Evolutionary conservation across 30 jellyfish, hydroid and myxozoan genomes (phyloP).

Genomic region (Sanderia malayensis): DNA sequence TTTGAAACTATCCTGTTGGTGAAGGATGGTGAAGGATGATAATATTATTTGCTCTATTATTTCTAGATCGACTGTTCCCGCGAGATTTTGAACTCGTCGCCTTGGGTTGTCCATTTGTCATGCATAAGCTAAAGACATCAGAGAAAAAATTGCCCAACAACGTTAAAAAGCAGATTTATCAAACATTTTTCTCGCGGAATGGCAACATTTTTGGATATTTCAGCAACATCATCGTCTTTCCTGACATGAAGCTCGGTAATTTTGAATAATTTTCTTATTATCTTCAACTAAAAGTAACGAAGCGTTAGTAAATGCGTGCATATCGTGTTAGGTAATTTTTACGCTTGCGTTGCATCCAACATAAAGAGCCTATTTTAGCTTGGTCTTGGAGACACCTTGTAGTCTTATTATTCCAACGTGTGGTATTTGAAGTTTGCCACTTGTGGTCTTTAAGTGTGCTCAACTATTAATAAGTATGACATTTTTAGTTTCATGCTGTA

Average conservation of each 20-base stretch:
- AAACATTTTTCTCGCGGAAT: slow-evolving; percentile 6
- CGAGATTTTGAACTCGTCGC: neutral
- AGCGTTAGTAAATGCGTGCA: too few relatives aligned
- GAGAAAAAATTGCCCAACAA: neutral
- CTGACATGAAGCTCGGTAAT: slow-evolving; percentile 34
- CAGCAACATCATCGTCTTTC: slow-evolving; percentile 12
- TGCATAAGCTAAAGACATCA: neutral
- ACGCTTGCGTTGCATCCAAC: too few relatives aligned
- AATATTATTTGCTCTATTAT: too few relatives aligned
- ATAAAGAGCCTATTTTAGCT: too few relatives aligned
- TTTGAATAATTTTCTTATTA: neutral
- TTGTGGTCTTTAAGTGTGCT: too few relatives aligned
- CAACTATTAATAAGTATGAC: too few relatives aligned
- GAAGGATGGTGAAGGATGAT: neutral
- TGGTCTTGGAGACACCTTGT: too few relatives aligned
- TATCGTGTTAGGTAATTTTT: too few relatives aligned
- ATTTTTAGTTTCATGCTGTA: too few relatives aligned
- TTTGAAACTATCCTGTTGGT: neutral
- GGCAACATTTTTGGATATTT: slow-evolving; percentile 35
- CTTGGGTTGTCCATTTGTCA: slow-evolving; percentile 23
- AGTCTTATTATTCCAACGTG: too few relatives aligned
- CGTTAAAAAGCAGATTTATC: neutral
- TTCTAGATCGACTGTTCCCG: neutral
- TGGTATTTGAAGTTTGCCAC: too few relatives aligned
- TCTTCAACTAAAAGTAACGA: too few relatives aligned